Conservation (phyloP, 2,113 vertebrate species). For the Cyphomyrus plagiostoma region DNA sequence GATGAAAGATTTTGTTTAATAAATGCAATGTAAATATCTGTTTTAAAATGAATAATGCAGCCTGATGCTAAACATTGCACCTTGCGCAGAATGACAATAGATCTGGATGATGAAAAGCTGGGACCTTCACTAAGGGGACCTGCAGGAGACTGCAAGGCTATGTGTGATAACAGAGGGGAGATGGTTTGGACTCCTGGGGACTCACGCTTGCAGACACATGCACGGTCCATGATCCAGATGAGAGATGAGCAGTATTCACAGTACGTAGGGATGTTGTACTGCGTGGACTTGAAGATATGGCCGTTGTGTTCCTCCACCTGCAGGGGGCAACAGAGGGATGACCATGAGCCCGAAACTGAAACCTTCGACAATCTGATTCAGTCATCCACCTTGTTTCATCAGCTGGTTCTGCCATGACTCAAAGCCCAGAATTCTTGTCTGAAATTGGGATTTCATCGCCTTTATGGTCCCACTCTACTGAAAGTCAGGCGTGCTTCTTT, state of each 20-base stretch:
- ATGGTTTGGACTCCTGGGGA: constrained; percentile 51
- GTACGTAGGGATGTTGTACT: constrained; percentile 97
- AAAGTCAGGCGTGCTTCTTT: neutral
- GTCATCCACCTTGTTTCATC: neutral
- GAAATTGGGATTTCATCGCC: neutral
- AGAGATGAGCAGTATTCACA: constrained; percentile 95
- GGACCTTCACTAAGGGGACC: neutral
- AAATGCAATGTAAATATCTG: neutral
- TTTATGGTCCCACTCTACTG: neutral
- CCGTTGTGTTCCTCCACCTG: constrained; percentile 97
- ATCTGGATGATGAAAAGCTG: neutral
- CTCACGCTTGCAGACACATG: constrained; percentile 96
- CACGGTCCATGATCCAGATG: constrained; percentile 99
- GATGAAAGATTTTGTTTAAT: neutral
- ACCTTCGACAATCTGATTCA: neutral
- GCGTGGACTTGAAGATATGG: constrained; percentile 94
- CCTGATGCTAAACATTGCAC: neutral
- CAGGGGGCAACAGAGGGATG: constrained; percentile 27
- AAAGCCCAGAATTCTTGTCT: neutral
- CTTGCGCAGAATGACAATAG: neutral
- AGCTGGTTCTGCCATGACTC: neutral
- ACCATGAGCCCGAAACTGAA: neutral
- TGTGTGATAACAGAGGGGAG: constrained; percentile 50
- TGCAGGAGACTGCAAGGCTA: constrained; percentile 38
- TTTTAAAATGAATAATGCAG: neutral